Base-by-base conservation (phyloP, 2,113 vertebrate genomes). In the Morone saxatilis region DNA sequence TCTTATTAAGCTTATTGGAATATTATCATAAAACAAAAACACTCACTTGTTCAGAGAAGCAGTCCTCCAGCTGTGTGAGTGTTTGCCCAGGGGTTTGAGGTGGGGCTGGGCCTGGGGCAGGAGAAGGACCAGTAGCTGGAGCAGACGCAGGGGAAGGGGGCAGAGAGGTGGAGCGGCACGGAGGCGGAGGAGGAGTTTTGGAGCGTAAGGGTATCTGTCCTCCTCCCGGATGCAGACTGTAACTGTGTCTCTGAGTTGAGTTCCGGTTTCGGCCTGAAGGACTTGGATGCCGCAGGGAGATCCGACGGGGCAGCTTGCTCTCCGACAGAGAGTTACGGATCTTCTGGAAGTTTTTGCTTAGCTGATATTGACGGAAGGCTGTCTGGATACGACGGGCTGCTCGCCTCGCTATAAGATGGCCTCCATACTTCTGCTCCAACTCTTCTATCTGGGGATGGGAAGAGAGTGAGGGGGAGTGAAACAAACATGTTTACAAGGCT, bases 331-430 rank as follows among this genome's bases (percentile, higher is more conserved):
- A 99, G 94, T 99, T 98, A 38, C 98, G 97, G 86, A 99, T 99
- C 95, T 99, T 99, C 91, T 99, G 98, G 60, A 99, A 99, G 96
- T 99, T 99, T 95, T 98, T 99, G 95, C 98, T 99, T 89, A 99
- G 98, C 94, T 99, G 98, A 90, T 99, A 99, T 93, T 99, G 98
- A 77, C 98, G 96, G 95, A 99, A 99, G 0, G 98, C 98, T 0
- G 97, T 99, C 94, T 99, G 98, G 90, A 99, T 99, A 74, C 98
- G 99, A 87, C 98, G 98, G 38, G 98, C 98, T 16, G 98, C 98
- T 12, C 98, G 94, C 65, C 98, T 96, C 19, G 98, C 97, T 56
- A 99, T 97, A 76, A 99, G 92, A 84, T 99, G 97, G 63, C 98
- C 98, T 4, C 98, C 98, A 13, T 99, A 99, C 74, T 98, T 99